phyloP scores from a whole-genome alignment of 2,888 invertebrate species.

The Epinotia ramella region DNA sequence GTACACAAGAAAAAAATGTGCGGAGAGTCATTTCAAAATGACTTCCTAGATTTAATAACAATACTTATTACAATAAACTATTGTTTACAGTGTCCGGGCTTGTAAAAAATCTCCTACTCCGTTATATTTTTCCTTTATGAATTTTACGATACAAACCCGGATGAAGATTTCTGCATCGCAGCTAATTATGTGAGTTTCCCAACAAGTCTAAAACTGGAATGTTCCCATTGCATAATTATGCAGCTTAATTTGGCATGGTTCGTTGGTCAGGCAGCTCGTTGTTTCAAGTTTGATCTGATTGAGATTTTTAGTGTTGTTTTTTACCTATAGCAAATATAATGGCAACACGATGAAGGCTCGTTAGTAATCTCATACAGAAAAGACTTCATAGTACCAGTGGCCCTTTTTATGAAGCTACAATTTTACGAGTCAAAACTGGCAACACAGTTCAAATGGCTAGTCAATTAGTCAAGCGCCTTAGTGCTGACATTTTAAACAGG shows the following conservation, averaged over 20 bases:
- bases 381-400: too few relatives aligned
- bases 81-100: too few relatives aligned
- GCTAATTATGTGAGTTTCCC: conserved; percentile 30
- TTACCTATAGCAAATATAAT: background rate
- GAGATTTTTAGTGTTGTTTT: background rate
- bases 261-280: conserved; percentile 6
- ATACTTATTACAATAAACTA: too few relatives aligned
- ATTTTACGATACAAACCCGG: background rate
- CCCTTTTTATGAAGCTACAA: too few relatives aligned
- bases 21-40: too few relatives aligned
- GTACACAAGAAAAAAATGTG: too few relatives aligned
- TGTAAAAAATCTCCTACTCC: background rate
- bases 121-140: background rate
- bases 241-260: conserved; percentile 18
- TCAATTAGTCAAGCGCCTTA: too few relatives aligned
- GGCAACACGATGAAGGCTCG: background rate
- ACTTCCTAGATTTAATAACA: too few relatives aligned
- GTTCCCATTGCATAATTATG: conserved; percentile 35
- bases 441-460: too few relatives aligned
- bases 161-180: background rate
- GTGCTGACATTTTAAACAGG: too few relatives aligned
- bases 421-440: too few relatives aligned
- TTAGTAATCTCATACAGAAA: background rate
- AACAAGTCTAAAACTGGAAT: conserved; percentile 24
- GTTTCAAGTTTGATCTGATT: background rate